Evolutionary conservation across 1,140 invertebrate genomes (phyloP).

Genomic region (Ceratosolen solmsi): DNA sequence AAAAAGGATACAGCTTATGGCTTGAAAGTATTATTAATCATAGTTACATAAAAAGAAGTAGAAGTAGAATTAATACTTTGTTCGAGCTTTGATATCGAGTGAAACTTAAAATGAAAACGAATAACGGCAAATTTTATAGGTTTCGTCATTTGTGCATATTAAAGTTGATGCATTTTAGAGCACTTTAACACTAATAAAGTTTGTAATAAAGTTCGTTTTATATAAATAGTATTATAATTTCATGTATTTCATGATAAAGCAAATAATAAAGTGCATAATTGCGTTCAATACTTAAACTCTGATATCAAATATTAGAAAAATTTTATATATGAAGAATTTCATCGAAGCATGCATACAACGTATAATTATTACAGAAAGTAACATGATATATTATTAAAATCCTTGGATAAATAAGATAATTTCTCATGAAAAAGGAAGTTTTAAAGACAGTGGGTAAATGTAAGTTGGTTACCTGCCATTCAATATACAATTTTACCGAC

Average conservation of each 20-base stretch:
- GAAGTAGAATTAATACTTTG: neutral
- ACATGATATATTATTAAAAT: neutral
- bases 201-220: neutral
- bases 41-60: neutral
- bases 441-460: neutral
- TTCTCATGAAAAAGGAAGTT: neutral
- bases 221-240: neutral
- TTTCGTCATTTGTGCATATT: neutral
- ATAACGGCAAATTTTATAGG: slow-evolving; percentile 5
- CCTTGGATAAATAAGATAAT: neutral
- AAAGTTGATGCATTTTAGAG: neutral
- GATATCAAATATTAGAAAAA: too few species aligned
- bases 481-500: neutral
- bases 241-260: neutral
- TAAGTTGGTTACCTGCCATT: neutral
- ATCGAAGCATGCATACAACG: too few species aligned
- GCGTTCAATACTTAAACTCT: too few species aligned
- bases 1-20: neutral
- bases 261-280: too few species aligned
- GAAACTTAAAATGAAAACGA: neutral
- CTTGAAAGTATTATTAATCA: neutral
- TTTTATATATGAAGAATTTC: too few species aligned
- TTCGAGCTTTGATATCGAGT: neutral
- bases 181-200: neutral
- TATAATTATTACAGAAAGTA: neutral